These are phyloP conservation scores for Scomber japonicus DNA, from an alignment of 2,113 vertebrate genomes.

Conservation along the genomic window DNA sequence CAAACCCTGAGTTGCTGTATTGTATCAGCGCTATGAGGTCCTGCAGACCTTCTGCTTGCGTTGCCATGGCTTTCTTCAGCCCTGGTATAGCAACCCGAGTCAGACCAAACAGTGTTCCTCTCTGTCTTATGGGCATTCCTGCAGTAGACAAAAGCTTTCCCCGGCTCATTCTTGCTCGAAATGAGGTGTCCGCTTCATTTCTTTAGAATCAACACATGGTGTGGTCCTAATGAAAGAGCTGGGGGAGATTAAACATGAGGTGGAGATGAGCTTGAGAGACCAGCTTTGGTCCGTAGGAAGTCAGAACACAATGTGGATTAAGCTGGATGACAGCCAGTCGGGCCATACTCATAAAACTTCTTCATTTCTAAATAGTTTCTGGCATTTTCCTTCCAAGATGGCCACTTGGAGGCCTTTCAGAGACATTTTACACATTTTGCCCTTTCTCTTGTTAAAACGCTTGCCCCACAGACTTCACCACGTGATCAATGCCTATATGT, in stretches of 20 bases:
- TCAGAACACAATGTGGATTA: constrained; percentile 73
- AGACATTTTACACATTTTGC: constrained; percentile 70
- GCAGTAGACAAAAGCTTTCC: constrained; percentile 72
- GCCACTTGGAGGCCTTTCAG: constrained; percentile 56
- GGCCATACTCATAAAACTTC: constrained; percentile 64
- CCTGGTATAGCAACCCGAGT: constrained; percentile 78
- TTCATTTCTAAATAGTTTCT: constrained; percentile 44
- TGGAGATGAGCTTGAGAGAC: constrained; percentile 80
- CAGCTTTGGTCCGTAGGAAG: constrained; percentile 71
- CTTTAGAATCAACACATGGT: constrained; percentile 79
- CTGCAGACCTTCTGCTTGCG: constrained; percentile 75
- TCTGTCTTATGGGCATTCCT: constrained; percentile 78
- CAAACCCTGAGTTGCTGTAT: constrained; percentile 72
- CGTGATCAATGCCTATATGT: constrained; percentile 73
- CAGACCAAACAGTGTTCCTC: constrained; percentile 75
- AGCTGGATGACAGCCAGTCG: constrained; percentile 56
- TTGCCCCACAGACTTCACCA: constrained; percentile 60
- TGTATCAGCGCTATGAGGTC: constrained; percentile 73
- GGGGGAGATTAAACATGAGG: constrained; percentile 78
- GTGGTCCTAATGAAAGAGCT: constrained; percentile 78
- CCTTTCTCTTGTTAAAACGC: constrained; percentile 67
- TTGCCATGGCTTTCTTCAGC: constrained; percentile 84
- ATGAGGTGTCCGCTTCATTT: constrained; percentile 79
- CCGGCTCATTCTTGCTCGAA: constrained; percentile 73
- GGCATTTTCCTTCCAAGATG: constrained; percentile 56